A percentile compares a stretch with the other conserved stretches of the same genome.
phyloP scores from a whole-genome alignment of 2,797 vertebrate species.

The Picus viridis region DNA sequence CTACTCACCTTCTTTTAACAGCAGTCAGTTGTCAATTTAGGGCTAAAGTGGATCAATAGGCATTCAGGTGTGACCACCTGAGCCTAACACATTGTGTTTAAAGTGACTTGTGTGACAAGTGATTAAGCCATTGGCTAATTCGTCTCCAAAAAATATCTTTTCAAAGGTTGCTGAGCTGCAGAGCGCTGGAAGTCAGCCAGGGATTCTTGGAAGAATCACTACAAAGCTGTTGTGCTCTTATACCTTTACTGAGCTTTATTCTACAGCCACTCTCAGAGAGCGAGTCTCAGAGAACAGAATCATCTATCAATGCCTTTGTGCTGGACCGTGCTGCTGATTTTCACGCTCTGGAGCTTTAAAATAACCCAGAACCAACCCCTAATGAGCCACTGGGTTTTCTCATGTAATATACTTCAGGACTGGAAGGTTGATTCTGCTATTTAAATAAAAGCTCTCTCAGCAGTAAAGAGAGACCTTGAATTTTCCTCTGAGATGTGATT shows the following conservation, averaged over 20 bases:
- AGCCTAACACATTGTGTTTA: neutral
- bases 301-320: neutral
- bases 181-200: neutral
- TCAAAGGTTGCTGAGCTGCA: neutral
- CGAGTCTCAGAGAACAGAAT: neutral
- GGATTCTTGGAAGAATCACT: neutral
- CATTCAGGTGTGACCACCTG: neutral
- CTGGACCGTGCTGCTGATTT: neutral
- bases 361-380: rapidly evolving
- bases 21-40: neutral
- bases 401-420: neutral
- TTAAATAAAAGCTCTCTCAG: neutral
- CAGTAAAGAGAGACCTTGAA: neutral
- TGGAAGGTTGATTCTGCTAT: neutral
- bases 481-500: neutral
- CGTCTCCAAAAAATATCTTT: neutral
- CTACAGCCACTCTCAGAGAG: neutral
- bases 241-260: neutral
- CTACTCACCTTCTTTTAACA: neutral
- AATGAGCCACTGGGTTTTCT: neutral
- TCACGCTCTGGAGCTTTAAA: neutral
- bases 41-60: neutral
- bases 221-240: neutral
- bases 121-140: neutral
- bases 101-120: neutral